Base-by-base conservation (phyloP, 1,140 invertebrate genomes). In the Heliconius hewitsoni region DNA sequence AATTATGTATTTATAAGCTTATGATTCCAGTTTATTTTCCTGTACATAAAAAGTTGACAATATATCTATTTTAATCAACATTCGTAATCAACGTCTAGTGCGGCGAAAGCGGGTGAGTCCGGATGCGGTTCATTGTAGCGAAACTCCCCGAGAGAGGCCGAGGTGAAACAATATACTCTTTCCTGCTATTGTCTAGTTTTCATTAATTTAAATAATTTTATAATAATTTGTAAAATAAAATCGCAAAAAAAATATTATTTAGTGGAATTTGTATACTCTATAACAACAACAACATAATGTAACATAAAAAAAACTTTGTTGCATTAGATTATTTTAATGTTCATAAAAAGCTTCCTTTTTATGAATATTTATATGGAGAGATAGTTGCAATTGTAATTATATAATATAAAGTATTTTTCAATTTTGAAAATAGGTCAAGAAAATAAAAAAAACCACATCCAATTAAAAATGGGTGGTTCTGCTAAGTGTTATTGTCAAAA, bases 401-500 rank as follows among this genome's bases (percentile, higher is more conserved):
- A 23, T 23, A 57, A 57, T 23, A 1, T n/a, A 23, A 86, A n/a
- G 86, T 87, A 91, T 91, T 46, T 90, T 89, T 85, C 89, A 89
- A 86, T 50, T 66, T 82, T 74, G 55, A 78, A 92, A 91, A 89
- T 91, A 87, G 90, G 90, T 91, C 91, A 92, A 87, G 83, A 85
- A 84, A 82, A 73, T 84, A 85, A 93, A 92, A 52, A 92, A 52
- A 81, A 92, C 89, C 82, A 78, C 80, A 91, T 88, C 86, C 88
- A 90, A 88, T 90, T 84, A 89, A 83, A 92, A 89, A 87, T 84
- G 87, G 88, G 89, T 85, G 92, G 87, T 89, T 92, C 88, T 91
- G 89, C 90, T 93, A 93, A 93, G 85, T 93, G 89, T 89, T 86
- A 85, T 90, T 93, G 91, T 94, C 91, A 93, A 94, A 93, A 94